Evolutionary conservation across 2,888 invertebrate species (phyloP).

Genomic region (Podabrus alpinus): DNA sequence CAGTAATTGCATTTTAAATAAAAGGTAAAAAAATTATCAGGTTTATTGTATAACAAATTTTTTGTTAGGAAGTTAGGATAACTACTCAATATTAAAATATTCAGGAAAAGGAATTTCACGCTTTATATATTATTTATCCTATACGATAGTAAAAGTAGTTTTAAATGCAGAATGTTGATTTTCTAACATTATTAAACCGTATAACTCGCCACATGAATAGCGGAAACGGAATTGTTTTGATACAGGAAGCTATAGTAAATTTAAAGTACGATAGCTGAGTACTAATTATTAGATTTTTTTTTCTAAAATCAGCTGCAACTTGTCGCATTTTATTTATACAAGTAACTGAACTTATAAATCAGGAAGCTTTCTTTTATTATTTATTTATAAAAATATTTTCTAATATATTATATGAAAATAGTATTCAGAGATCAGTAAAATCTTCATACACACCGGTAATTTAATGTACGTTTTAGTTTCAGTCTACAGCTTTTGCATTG

Average conservation of each 20-base stretch:
- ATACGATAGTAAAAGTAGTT: neutral
- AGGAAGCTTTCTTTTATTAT: no score
- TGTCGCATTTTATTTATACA: neutral
- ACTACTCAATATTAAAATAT: neutral
- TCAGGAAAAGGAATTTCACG: neutral
- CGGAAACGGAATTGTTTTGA: neutral
- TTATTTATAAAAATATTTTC: neutral
- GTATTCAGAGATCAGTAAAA: neutral
- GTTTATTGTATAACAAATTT: neutral
- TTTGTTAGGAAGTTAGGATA: neutral
- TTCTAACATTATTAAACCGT: neutral
- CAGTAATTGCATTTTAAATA: neutral
- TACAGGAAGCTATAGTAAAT: neutral
- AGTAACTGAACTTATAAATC: neutral
- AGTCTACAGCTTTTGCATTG: neutral
- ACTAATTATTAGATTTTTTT: neutral
- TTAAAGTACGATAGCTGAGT: neutral
- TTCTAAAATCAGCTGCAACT: neutral
- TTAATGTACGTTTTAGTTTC: neutral
- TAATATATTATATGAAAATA: neutral
- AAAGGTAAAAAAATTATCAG: neutral
- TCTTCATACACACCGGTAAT: neutral
- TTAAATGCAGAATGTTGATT: neutral
- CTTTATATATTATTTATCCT: neutral
- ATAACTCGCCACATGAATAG: neutral